Percentiles rank a stretch among this genome's conserved stretches.
These are phyloP conservation scores for Acanthisitta chloris DNA, from an alignment of 2,113 vertebrate species.

Conservation along the genomic window DNA sequence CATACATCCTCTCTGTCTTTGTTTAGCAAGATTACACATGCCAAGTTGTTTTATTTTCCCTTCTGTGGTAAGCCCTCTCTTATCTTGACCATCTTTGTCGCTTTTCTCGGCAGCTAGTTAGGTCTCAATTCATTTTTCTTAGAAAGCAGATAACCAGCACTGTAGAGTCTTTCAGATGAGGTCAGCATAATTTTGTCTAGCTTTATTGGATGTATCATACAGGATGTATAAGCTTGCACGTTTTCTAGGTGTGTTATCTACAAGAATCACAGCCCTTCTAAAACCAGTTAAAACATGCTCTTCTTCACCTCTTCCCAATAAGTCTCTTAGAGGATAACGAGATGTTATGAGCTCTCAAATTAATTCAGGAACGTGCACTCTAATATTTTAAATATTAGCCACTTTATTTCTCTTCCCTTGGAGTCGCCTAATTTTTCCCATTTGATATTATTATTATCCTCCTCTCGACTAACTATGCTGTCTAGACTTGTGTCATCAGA, in stretches of 20 bases:
- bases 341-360: background rate
- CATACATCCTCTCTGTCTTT: background rate
- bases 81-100: background rate
- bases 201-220: background rate
- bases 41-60: slow-evolving; percentile 10
- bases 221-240: background rate
- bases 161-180: background rate
- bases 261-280: background rate
- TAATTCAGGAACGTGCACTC: background rate
- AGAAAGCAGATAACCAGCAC: background rate
- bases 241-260: background rate
- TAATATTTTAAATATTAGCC: slow-evolving; percentile 1
- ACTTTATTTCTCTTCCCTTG: background rate
- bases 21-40: background rate
- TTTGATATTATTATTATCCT: background rate
- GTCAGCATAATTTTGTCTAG: background rate
- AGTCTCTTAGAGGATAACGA: background rate
- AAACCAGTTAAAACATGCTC: background rate
- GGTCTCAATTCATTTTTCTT: background rate
- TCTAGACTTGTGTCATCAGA: background rate
- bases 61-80: background rate
- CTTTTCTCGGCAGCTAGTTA: background rate
- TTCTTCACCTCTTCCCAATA: background rate
- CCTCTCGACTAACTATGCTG: background rate
- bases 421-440: background rate